Evolutionary conservation across 2,888 invertebrate genomes (phyloP), one percentile per base, ranked within the genome.

Genomic region (Bursaphelenchus okinawaensis): DNA sequence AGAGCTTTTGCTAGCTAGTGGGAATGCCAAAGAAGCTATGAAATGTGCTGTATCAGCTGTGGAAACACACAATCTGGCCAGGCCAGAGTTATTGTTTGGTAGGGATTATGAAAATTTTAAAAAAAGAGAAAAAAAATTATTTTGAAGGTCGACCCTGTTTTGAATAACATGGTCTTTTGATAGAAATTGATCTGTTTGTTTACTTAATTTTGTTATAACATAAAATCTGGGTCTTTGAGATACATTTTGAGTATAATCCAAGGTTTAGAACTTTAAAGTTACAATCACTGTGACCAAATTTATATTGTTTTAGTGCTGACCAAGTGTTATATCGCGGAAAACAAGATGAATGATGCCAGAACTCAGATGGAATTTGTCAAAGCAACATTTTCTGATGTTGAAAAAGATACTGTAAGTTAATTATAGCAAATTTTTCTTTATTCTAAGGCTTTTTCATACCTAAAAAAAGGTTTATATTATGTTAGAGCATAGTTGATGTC

Each of bases 361-460:
- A 90, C 92, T 75, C 93, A 95, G 84, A 86, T 94, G 31, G 90
- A 93, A 75, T 89, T 92, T 76, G 85, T 94, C 1, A 87, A 89
- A 81, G 91, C 93, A 84, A 86, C 90, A 23, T 89, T 91, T 66
- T 64, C 70, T 8, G 71, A 74, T n/a, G 61, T 78, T 24, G 50
- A 62, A 8, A 62, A 72, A 19, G 59, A 20, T 31, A 60, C 66
- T 50, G 72, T 71, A 58, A 23, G 28, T 59, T 23, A 52, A 40
- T 22, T 0, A 2, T 62, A 8, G 3, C n/a, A 16, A 59, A 3
- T 16, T n/a, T 12, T 31, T 55, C 52, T 8, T 12, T n/a, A 22
- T 28, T 52, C 52, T 9, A 9, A 40, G 9, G 40, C n/a, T 20
- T 27, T 3, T 3, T 26, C 23, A 16, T 26, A 54, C 16, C n/a